phyloP scores from a whole-genome alignment of 1,140 invertebrate species.

The Heterodera schachtii region DNA sequence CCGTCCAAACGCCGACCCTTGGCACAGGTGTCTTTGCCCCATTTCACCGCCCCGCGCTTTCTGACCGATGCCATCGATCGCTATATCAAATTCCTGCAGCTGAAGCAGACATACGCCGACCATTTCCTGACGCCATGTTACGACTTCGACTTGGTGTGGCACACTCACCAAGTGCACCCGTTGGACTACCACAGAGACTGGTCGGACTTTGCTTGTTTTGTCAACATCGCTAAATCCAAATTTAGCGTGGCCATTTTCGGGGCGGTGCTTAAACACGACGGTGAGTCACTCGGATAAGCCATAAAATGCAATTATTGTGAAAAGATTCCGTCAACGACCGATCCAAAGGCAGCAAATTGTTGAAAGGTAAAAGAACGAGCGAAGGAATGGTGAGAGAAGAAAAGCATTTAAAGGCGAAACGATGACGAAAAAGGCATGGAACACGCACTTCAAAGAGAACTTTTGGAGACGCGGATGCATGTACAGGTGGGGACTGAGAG shows the following conservation, averaged over 20 bases:
- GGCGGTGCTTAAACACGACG: slow-evolving; percentile 41
- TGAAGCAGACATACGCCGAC: slow-evolving; percentile 66
- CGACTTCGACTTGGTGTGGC: slow-evolving; percentile 69
- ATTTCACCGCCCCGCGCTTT: slow-evolving; percentile 67
- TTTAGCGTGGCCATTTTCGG: slow-evolving; percentile 64
- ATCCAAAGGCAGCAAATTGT: slow-evolving; percentile 65
- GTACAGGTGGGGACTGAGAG: slow-evolving; percentile 40
- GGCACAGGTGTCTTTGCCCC: slow-evolving; percentile 67
- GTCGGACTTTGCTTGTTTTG: not conserved
- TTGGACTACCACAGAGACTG: slow-evolving; percentile 20
- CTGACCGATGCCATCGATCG: slow-evolving; percentile 66
- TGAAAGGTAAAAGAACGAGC: slow-evolving; percentile 17
- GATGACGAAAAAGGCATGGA: slow-evolving; percentile 61
- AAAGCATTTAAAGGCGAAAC: slow-evolving; percentile 51
- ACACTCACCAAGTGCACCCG: slow-evolving; percentile 66
- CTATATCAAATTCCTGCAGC: slow-evolving; percentile 68
- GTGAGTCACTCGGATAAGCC: not conserved
- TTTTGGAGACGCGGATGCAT: slow-evolving; percentile 64
- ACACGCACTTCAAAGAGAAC: slow-evolving; percentile 60
- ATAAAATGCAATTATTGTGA: not conserved
- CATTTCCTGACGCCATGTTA: slow-evolving; percentile 70
- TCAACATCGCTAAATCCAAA: not conserved
- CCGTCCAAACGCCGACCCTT: not conserved
- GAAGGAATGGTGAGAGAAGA: too few relatives aligned
- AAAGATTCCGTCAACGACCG: slow-evolving; percentile 67